Base-by-base conservation (phyloP, 1,140 invertebrate species). In the Geopemphigus sp. region DNA sequence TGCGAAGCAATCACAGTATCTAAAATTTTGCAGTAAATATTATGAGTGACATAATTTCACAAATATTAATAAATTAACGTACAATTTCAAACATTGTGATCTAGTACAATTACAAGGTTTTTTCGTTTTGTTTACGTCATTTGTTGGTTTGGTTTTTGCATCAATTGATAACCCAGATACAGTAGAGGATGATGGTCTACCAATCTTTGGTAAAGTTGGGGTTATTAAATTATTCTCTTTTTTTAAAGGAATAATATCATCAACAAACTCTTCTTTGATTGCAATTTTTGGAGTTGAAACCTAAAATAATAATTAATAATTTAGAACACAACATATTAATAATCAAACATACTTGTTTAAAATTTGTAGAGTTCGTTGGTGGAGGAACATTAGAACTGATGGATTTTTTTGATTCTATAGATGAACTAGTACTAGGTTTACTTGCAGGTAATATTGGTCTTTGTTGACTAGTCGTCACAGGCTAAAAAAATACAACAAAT, bases 101-200 rank as follows among this genome's bases (percentile, higher is more conserved):
- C 98, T 99, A 54, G 96, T 99, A 87, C 98, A 99, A 85, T 99
- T 99, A 86, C 98, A 99, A 15, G 96, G 95, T 87, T 98, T 98
- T 76, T 95, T 88, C 10, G 94, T 93, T 63, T 78, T 78, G 45
- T 78, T 78, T 26, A 78, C 32, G 61, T 78, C 74, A 76, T 59
- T 76, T 11, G 11, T n/a, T 12, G 24, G 1, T 78, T 78, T 78
- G 0, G 24, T 39, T 61, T 78, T 78, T 61, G 39, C 12, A 26
- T 78, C 74, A 0, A 22, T 47, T 1, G 39, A 61, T 78, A 47
- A 63, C 1, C 17, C 19, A 19, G 57, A 50, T 29, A 24, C 1
- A 1, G 17, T 5, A 8, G 73, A 76, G n/a, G 73, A 47, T 29
- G 57, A 63, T 29, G 74, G 74, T 63, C 57, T 78, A 22, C 73